Percentiles rank a stretch among this genome's conserved stretches.
Conservation (phyloP, 2,888 invertebrate genomes). For the Catocala sponsa region DNA sequence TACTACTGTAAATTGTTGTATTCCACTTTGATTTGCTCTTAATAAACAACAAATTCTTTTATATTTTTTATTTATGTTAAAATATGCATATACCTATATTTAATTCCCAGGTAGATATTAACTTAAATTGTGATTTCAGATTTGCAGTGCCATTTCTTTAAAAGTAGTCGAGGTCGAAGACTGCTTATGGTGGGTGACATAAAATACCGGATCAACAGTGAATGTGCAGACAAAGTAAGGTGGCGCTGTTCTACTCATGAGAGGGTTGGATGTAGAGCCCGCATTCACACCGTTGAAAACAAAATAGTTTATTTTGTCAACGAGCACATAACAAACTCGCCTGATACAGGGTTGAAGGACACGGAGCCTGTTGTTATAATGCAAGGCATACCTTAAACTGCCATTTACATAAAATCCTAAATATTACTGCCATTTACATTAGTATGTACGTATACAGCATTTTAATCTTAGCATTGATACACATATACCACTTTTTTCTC, state of each 20-base stretch:
- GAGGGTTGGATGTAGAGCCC: slow-evolving; percentile 52
- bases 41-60: neutral
- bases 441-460: too few relatives aligned
- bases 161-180: slow-evolving; percentile 41
- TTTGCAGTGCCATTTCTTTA: slow-evolving; percentile 37
- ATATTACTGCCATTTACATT: too few relatives aligned
- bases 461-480: too few relatives aligned
- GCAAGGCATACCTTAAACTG: neutral
- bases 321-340: slow-evolving; percentile 27
- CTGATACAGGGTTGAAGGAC: neutral
- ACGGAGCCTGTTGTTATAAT: neutral
- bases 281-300: slow-evolving; percentile 49
- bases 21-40: too few relatives aligned
- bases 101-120: neutral
- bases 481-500: too few relatives aligned
- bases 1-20: too few relatives aligned
- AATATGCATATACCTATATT: neutral
- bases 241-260: slow-evolving; percentile 60
- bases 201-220: slow-evolving; percentile 48
- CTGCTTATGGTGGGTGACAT: slow-evolving; percentile 44
- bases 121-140: slow-evolving; percentile 14
- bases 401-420: too few relatives aligned
- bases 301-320: slow-evolving; percentile 42
- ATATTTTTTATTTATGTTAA: neutral
- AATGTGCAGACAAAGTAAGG: slow-evolving; percentile 41